Percentiles rank a stretch among this genome's conserved stretches.
phyloP scores from a whole-genome alignment of 2,113 vertebrate species.

The Osmerus eperlanus region DNA sequence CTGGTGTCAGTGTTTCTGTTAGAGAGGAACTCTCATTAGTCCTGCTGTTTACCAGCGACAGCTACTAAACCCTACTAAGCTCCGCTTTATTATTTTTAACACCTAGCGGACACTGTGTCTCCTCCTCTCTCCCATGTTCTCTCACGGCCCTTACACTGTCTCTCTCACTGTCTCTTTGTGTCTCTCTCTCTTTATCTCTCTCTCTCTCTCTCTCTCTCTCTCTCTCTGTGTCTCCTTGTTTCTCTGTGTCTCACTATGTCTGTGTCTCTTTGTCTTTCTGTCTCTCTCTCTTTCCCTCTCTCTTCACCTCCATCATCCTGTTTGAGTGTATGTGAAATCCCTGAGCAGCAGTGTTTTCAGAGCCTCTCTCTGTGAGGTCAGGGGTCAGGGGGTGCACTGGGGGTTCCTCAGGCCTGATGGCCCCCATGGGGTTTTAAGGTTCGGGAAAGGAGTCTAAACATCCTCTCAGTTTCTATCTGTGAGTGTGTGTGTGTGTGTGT shows the following conservation, averaged over 20 bases:
- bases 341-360: constrained; percentile 45
- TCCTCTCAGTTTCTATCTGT: constrained; percentile 48
- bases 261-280: constrained; percentile 21
- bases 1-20: constrained; percentile 63
- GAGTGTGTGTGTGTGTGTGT: constrained; percentile 23
- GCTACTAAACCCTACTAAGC: constrained; percentile 57
- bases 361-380: constrained; percentile 51
- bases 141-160: background rate
- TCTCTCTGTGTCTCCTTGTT: constrained; percentile 15
- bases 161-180: constrained; percentile 24
- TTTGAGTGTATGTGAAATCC: constrained; percentile 13
- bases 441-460: constrained; percentile 55
- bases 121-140: background rate
- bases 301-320: constrained; percentile 16
- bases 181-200: constrained; percentile 43
- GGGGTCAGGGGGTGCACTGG: constrained; percentile 43
- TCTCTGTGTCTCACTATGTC: constrained; percentile 13
- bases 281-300: constrained; percentile 19
- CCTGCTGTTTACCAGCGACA: constrained; percentile 62
- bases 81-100: constrained; percentile 69
- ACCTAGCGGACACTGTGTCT: constrained; percentile 48
- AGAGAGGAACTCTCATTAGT: constrained; percentile 62
- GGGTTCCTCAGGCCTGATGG: constrained; percentile 27
- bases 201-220: background rate
- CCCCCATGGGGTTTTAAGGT: constrained; percentile 39